phyloP scores from a whole-genome alignment of 2,888 invertebrate genomes.

The Glyphotaelius pellucidus region DNA sequence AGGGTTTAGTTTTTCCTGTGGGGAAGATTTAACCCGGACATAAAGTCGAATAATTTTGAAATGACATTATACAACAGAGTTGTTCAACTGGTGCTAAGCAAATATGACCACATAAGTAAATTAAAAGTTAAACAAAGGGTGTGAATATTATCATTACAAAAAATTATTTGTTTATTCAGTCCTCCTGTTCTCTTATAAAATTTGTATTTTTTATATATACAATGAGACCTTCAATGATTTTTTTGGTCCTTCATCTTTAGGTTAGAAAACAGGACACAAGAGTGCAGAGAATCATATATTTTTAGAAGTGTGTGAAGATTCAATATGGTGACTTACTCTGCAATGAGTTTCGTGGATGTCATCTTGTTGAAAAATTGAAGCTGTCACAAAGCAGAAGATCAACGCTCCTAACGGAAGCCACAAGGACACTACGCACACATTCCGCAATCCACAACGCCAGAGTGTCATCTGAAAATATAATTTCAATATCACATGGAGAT shows the following conservation, averaged over 20 bases:
- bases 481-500: background rate
- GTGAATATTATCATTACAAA: background rate
- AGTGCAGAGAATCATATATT: background rate
- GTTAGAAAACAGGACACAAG: background rate
- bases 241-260: too few relatives aligned
- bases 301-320: background rate
- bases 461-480: conserved; percentile 76
- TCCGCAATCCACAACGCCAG: conserved; percentile 86
- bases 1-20: too few relatives aligned
- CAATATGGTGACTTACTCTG: conserved; percentile 78
- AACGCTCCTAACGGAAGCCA: conserved; percentile 91
- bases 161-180: background rate
- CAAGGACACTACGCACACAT: conserved; percentile 89
- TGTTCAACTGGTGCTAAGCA: background rate
- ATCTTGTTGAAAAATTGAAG: conserved; percentile 93
- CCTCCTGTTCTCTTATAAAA: too few relatives aligned
- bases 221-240: too few relatives aligned
- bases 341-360: conserved; percentile 97
- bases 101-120: background rate
- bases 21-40: too few relatives aligned
- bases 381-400: conserved; percentile 91
- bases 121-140: background rate
- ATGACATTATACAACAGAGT: background rate
- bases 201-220: too few relatives aligned
- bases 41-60: too few relatives aligned